Conservation (phyloP, 2,113 vertebrate species). For the Marmota monax region DNA sequence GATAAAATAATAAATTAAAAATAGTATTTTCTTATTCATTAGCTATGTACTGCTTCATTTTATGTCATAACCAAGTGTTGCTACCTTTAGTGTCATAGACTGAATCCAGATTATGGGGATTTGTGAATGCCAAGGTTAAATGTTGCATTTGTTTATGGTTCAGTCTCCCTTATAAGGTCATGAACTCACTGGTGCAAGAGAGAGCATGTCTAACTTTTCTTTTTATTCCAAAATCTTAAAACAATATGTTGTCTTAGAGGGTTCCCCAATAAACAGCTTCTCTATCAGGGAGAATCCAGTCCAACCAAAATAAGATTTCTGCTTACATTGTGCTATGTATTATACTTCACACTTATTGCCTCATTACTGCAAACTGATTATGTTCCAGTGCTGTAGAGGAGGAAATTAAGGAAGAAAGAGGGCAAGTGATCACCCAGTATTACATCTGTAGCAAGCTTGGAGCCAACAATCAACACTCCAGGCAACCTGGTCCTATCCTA, state of each 20-base stretch:
- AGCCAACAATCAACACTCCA: background rate
- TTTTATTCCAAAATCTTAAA: background rate
- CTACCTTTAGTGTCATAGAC: background rate
- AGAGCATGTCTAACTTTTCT: background rate
- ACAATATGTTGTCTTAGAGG: background rate
- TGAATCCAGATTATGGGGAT: background rate
- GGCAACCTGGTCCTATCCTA: background rate
- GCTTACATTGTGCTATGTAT: background rate
- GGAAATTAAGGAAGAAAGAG: background rate
- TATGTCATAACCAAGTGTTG: background rate
- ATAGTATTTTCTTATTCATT: background rate
- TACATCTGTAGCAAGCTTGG: background rate
- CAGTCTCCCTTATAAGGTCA: background rate
- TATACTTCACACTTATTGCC: background rate
- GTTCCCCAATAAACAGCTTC: background rate
- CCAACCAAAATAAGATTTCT: slow-evolving; percentile 7
- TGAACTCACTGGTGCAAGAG: background rate
- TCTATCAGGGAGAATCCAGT: background rate
- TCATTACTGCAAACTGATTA: background rate
- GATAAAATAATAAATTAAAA: background rate
- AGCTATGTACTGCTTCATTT: background rate
- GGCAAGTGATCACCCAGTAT: background rate
- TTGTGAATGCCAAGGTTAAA: background rate
- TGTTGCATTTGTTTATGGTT: background rate
- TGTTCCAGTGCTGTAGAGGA: background rate